Percentiles rank a stretch among this genome's conserved stretches.
Conservation (phyloP, 2,888 invertebrate genomes). For the Eupsilia transversa region DNA sequence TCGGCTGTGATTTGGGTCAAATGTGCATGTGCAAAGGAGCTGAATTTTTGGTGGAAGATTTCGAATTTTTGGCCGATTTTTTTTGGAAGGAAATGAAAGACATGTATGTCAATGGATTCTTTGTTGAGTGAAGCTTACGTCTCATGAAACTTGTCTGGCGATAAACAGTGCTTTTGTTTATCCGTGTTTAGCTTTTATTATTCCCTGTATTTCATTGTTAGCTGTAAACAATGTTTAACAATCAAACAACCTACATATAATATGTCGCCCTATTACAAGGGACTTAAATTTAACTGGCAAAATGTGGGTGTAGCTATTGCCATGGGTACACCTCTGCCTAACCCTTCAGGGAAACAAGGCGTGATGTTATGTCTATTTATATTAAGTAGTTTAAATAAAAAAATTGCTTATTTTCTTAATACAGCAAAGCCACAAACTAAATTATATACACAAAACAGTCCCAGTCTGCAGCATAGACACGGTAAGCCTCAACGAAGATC, state of each 20-base stretch:
- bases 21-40: constrained; percentile 13
- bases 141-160: no score
- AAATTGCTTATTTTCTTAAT: no score
- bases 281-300: no score
- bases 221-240: background rate
- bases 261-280: no score
- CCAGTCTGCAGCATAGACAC: constrained; percentile 5
- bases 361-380: no score
- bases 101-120: background rate
- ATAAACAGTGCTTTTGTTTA: background rate
- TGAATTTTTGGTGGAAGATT: background rate
- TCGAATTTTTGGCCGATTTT: no score
- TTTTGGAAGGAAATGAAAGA: no score
- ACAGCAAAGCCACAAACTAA: background rate
- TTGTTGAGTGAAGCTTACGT: background rate
- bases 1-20: constrained; percentile 63
- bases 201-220: background rate
- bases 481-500: constrained; percentile 16
- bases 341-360: no score
- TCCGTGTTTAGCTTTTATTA: background rate
- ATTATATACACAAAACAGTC: background rate
- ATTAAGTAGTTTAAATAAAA: background rate
- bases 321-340: no score
- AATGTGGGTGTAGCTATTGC: no score
- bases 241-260: background rate